Percentiles rank a stretch among this genome's conserved stretches.
These are phyloP conservation scores for Bombycilla garrulus DNA, from an alignment of 2,113 vertebrate species.

Conservation along the genomic window DNA sequence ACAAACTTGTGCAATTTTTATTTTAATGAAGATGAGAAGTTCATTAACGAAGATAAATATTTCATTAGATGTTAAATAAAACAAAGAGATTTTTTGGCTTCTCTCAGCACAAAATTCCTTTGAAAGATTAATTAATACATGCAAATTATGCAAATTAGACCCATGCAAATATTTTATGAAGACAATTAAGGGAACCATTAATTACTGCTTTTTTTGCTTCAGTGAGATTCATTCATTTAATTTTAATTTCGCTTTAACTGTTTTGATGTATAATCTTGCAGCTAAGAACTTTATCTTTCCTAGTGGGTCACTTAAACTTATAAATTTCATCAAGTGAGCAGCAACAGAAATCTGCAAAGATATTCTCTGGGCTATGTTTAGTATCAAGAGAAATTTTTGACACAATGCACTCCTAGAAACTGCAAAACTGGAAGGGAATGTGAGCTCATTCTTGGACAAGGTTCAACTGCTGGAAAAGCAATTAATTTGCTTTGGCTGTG, in stretches of 20 bases:
- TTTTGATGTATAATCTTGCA: conserved; percentile 99
- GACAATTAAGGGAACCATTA: conserved; percentile 99
- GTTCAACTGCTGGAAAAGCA: conserved; percentile 99
- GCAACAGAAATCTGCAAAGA: conserved; percentile 84
- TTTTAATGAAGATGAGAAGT: conserved; percentile 99
- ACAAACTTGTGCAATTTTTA: conserved; percentile 96
- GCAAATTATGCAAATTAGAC: conserved; percentile 99
- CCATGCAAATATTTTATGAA: conserved; percentile 99
- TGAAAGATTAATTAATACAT: conserved; percentile 99
- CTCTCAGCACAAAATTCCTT: conserved; percentile 99
- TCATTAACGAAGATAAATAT: conserved; percentile 99
- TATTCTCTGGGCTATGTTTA: conserved; percentile 82
- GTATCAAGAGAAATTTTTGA: conserved; percentile 89
- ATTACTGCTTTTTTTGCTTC: conserved; percentile 99
- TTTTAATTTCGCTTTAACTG: conserved; percentile 99
- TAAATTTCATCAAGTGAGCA: conserved; percentile 88
- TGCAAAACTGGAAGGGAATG: conserved; percentile 89
- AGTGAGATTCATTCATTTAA: conserved; percentile 99
- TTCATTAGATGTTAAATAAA: conserved; percentile 99
- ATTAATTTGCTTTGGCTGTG: conserved; percentile 99
- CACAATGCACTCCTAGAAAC: conserved; percentile 86
- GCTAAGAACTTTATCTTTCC: conserved; percentile 98
- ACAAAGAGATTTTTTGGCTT: conserved; percentile 99
- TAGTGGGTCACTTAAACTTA: conserved; percentile 96
- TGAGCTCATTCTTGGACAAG: conserved; percentile 94